Percentiles rank a stretch among this genome's conserved stretches.
These are phyloP conservation scores for Fundulus diaphanus DNA, from an alignment of 2,797 vertebrate genomes.

Conservation along the genomic window DNA sequence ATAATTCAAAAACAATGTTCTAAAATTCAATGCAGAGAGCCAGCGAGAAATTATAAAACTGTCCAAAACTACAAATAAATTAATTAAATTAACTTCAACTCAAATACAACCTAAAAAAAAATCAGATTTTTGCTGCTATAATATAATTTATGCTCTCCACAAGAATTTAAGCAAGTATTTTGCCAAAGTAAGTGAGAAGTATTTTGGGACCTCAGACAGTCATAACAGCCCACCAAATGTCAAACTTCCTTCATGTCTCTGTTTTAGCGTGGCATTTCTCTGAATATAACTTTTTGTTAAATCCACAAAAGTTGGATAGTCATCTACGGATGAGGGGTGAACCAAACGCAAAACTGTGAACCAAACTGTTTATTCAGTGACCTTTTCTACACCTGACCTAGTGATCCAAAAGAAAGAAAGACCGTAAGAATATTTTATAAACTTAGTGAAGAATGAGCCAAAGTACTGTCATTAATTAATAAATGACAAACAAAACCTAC, in stretches of 20 bases:
- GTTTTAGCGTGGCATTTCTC: background rate
- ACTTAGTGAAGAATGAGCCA: background rate
- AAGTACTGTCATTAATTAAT: background rate
- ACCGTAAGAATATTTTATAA: background rate
- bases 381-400: background rate
- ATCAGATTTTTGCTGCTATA: background rate
- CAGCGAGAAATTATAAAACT: background rate
- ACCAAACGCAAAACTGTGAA: background rate
- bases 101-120: background rate
- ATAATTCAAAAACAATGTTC: background rate
- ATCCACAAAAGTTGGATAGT: background rate
- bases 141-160: background rate
- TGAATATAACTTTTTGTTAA: background rate
- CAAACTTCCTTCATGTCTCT: background rate
- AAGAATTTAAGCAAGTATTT: background rate
- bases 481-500: background rate
- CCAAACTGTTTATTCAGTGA: background rate
- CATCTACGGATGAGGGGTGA: background rate
- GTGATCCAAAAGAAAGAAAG: background rate
- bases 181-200: background rate
- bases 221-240: background rate
- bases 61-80: background rate
- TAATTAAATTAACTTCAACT: background rate
- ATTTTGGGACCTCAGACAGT: background rate
- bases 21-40: background rate